Evolutionary conservation across 2,797 vertebrate genomes (phyloP), one percentile per base, ranked within the genome.

Genomic region (Cirrhinus molitorella): DNA sequence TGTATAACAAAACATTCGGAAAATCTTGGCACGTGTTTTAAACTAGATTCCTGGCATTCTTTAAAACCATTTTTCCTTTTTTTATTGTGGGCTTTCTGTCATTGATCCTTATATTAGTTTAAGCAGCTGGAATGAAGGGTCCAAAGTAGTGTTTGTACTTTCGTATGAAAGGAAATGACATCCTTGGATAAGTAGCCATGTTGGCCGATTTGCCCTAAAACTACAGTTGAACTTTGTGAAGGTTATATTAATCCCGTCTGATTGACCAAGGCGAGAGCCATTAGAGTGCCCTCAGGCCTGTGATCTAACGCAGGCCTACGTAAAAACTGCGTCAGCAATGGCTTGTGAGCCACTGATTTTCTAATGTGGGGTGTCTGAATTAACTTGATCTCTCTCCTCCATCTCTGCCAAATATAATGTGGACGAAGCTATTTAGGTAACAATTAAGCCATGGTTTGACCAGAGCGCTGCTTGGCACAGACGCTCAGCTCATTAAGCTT

Each of bases 401-500:
- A 45, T 80, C 59, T 67, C 53, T 77, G 71, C 67, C 40, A 74
- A 78, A 79, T 28, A 83, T 74, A 80, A 88, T 88, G 73, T 75
- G 83, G 78, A 89, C 77, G 53, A 85, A 79, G 85, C 79, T 78
- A 76, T 88, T 88, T 86, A 81, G 77, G 80, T 79, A 87, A 88
- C 83, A 89, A 85, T 87, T 86, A 87, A 83, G 63, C 16, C 31
- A 55, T 49, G 74, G 78, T 85, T 88, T 85, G 68, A 83, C 77
- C 81, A 80, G 79, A 81, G 59, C 76, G 72, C 43, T 55, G 61
- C 85, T 85, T 66, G 82, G 57, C 71, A 66, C 49, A 87, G 83
- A 85, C 71, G 71, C 80, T 75, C 67, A 65, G 85, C 84, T 89
- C 86, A 84, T 85, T 82, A 85, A 81, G 67, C 13, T 65, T 49